Conservation (phyloP, 2,888 invertebrate species). For the Drosophila melanosoma region DNA sequence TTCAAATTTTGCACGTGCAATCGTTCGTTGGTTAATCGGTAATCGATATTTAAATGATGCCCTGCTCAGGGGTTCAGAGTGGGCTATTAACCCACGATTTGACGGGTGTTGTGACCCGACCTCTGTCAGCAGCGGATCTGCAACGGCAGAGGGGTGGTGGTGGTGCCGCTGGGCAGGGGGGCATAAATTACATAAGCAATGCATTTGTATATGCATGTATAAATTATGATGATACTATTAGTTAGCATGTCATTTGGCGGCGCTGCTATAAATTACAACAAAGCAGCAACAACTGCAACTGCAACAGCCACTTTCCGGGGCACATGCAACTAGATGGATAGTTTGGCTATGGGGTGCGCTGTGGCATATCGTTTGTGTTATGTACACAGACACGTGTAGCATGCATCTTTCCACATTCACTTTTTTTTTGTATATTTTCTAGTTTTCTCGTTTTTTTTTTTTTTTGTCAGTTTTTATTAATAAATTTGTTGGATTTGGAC, state of each 20-base stretch:
- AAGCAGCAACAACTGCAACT: slow-evolving; percentile 52
- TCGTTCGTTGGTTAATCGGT: not conserved
- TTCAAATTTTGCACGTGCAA: not conserved
- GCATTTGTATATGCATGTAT: slow-evolving; percentile 64
- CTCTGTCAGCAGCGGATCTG: slow-evolving; percentile 67
- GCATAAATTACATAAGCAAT: slow-evolving; percentile 73
- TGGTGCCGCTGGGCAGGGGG: slow-evolving; percentile 11
- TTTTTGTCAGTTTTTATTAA: slow-evolving; percentile 72
- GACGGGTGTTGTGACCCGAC: slow-evolving; percentile 76
- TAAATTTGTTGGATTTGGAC: slow-evolving; percentile 50
- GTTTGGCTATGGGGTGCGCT: slow-evolving; percentile 7
- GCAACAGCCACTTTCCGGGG: slow-evolving; percentile 22
- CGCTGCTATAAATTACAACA: slow-evolving; percentile 80
- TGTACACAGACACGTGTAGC: slow-evolving; percentile 37
- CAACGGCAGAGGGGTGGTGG: not conserved
- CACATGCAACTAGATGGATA: slow-evolving; percentile 26
- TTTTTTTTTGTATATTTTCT: not conserved
- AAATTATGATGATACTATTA: slow-evolving; percentile 83
- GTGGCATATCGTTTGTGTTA: slow-evolving; percentile 7
- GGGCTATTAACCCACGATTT: slow-evolving; percentile 64
- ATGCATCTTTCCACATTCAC: slow-evolving; percentile 41
- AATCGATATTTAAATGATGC: slow-evolving; percentile 60
- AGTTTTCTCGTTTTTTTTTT: slow-evolving; percentile 27
- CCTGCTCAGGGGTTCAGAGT: slow-evolving; percentile 46
- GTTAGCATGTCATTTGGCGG: slow-evolving; percentile 81